Evolutionary conservation across 2,113 vertebrate genomes (phyloP).

Genomic region (Saiga tatarica): DNA sequence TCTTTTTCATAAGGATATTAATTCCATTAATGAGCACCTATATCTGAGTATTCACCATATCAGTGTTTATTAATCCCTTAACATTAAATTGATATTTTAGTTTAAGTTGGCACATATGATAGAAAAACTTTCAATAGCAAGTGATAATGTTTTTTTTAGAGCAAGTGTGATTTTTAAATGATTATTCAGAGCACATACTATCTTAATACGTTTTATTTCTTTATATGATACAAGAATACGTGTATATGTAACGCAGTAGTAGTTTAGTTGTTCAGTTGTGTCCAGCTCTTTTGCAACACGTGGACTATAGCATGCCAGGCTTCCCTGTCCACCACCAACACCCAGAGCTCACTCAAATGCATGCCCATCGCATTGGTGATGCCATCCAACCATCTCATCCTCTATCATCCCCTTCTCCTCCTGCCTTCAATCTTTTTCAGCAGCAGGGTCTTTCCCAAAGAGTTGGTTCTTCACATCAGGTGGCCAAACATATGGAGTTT

Average conservation of each 20-base stretch:
- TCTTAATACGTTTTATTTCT: background rate
- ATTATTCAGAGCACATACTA: background rate
- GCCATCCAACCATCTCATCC: background rate
- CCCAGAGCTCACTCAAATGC: background rate
- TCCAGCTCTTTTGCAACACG: rapidly evolving
- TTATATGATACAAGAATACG: background rate
- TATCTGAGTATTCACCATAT: background rate
- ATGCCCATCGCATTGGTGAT: background rate
- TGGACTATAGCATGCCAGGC: background rate
- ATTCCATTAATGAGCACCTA: background rate
- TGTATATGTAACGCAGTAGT: background rate
- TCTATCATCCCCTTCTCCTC: background rate
- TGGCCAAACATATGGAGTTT: background rate
- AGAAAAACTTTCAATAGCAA: constrained; percentile 5
- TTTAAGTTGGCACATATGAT: background rate
- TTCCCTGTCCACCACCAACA: background rate
- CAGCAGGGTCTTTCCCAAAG: background rate
- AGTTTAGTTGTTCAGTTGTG: background rate
- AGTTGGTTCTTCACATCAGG: background rate
- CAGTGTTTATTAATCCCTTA: background rate
- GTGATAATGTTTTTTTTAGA: constrained; percentile 13
- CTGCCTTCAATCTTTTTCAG: background rate
- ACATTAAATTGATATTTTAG: background rate
- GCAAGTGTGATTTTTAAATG: background rate
- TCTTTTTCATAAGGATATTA: background rate